These are phyloP conservation scores for Microcebus tavaratra DNA, from an alignment of 2,113 vertebrate species.

Conservation along the genomic window DNA sequence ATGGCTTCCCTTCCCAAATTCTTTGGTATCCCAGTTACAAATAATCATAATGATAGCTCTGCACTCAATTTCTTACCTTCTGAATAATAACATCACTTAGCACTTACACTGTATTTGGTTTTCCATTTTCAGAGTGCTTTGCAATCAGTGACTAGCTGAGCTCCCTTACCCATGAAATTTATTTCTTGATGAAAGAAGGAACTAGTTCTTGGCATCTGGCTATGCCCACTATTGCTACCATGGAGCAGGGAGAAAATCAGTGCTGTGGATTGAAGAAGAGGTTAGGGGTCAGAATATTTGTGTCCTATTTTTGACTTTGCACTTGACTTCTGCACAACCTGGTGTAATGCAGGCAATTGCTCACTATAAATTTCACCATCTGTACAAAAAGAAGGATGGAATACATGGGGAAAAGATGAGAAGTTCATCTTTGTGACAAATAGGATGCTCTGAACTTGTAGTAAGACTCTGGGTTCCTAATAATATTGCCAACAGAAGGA, in stretches of 20 bases:
- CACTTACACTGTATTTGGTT: conserved; percentile 71
- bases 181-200: conserved; percentile 74
- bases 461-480: background rate
- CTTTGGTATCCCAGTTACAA: conserved; percentile 54
- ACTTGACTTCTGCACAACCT: conserved; percentile 57
- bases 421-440: background rate
- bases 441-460: conserved; percentile 22
- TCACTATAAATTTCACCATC: conserved; percentile 64
- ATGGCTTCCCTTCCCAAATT: background rate
- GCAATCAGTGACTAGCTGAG: conserved; percentile 71
- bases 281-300: conserved; percentile 58
- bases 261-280: conserved; percentile 30
- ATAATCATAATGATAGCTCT: conserved; percentile 61
- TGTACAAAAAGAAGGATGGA: conserved; percentile 46
- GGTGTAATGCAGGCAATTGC: conserved; percentile 54
- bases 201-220: conserved; percentile 63
- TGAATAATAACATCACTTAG: conserved; percentile 58
- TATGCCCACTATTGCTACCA: conserved; percentile 52
- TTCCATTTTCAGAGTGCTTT: conserved; percentile 74
- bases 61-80: conserved; percentile 30
- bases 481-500: background rate
- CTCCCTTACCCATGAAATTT: conserved; percentile 72
- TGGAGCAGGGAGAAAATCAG: conserved; percentile 64
- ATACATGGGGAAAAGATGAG: conserved; percentile 30
- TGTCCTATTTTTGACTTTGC: conserved; percentile 62